These are phyloP conservation scores for Struthio camelus DNA, from an alignment of 2,113 vertebrate genomes.

Conservation along the genomic window DNA sequence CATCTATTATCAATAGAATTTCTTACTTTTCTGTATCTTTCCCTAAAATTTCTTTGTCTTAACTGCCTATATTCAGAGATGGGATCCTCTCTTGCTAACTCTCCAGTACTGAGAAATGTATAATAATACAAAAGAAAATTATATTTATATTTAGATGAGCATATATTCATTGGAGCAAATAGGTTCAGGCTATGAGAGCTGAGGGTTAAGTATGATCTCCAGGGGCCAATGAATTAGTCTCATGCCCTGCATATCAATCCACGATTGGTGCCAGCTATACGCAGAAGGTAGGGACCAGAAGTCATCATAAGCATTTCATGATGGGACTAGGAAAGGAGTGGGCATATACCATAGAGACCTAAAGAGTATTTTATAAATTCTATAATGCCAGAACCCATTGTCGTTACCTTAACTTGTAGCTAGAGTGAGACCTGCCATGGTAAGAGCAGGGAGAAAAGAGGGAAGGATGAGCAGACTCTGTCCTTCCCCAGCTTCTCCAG, in stretches of 20 bases:
- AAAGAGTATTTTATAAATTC: not conserved
- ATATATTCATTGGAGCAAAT: not conserved
- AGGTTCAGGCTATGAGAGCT: not conserved
- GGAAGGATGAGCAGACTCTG: not conserved
- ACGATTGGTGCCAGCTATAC: not conserved
- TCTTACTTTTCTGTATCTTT: not conserved
- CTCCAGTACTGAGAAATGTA: not conserved
- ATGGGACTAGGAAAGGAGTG: not conserved
- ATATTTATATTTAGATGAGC: not conserved
- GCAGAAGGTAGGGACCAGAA: fast-evolving
- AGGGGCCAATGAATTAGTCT: not conserved
- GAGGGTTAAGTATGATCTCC: not conserved
- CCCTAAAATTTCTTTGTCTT: not conserved
- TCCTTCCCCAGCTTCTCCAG: not conserved
- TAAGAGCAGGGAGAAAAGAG: not conserved
- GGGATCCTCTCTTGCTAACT: not conserved
- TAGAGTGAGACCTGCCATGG: not conserved
- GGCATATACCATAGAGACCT: not conserved
- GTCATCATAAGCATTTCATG: fast-evolving
- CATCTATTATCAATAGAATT: not conserved
- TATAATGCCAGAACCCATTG: fast-evolving
- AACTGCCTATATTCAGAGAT: not conserved
- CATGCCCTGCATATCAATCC: not conserved
- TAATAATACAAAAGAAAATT: not conserved
- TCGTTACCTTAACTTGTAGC: not conserved